Conservation (phyloP, 2,888 invertebrate genomes). For the Ectemnius lituratus region DNA sequence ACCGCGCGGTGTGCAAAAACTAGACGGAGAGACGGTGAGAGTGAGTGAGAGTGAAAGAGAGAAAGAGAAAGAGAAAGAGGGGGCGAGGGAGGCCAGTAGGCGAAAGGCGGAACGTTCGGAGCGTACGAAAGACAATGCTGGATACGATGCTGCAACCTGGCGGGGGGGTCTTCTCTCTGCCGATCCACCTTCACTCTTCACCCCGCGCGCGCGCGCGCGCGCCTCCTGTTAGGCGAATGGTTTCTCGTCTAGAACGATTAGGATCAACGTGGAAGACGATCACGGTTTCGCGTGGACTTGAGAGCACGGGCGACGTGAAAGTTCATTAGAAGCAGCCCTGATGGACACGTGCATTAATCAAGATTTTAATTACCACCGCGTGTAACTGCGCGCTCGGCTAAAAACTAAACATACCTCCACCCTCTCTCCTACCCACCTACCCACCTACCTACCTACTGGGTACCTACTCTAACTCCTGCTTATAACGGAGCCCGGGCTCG, state of each 20-base stretch:
- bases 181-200: background rate
- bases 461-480: constrained; percentile 64
- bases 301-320: constrained; percentile 69
- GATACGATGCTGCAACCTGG: too few species aligned
- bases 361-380: constrained; percentile 76
- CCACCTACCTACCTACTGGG: constrained; percentile 10
- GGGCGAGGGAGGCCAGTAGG: too few species aligned
- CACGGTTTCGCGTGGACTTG: constrained; percentile 65
- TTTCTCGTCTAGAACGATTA: constrained; percentile 49
- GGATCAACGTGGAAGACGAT: constrained; percentile 57
- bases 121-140: too few species aligned
- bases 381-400: constrained; percentile 69
- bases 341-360: constrained; percentile 77
- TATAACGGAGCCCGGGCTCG: constrained; percentile 61
- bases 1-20: too few species aligned
- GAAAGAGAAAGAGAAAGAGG: too few species aligned
- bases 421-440: constrained; percentile 40
- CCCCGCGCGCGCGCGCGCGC: background rate
- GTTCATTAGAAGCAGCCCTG: constrained; percentile 75
- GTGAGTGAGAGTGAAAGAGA: too few species aligned
- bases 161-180: too few species aligned
- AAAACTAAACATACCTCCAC: constrained; percentile 72
- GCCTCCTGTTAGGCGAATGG: constrained; percentile 1
- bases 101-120: too few species aligned
- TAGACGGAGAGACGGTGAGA: too few species aligned